These are phyloP conservation scores for Hippopotamus amphibius DNA, from an alignment of 2,113 vertebrate species.

Conservation along the genomic window DNA sequence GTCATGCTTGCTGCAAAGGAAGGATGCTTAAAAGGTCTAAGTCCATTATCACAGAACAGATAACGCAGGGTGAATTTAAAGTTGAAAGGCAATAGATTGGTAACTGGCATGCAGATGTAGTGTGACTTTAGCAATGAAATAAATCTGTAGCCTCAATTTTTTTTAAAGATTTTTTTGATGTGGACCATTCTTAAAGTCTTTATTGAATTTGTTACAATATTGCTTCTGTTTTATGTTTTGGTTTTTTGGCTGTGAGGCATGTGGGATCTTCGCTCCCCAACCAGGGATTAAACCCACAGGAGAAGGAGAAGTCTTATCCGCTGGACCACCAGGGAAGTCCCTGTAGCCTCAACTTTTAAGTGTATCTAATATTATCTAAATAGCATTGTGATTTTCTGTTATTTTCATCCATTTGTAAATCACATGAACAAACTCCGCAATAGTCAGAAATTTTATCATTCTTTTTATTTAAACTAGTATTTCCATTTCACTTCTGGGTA, in stretches of 20 bases:
- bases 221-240: too few species aligned
- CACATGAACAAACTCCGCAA: neutral
- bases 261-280: too few species aligned
- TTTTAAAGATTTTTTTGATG: too few species aligned
- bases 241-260: too few species aligned
- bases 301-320: too few species aligned
- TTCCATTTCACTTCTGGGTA: conserved; percentile 24
- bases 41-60: neutral
- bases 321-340: too few species aligned
- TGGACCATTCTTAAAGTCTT: too few species aligned
- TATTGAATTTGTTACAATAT: too few species aligned
- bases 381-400: neutral
- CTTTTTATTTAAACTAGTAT: neutral
- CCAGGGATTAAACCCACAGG: too few species aligned
- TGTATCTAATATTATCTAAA: neutral
- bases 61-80: neutral
- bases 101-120: neutral
- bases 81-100: neutral
- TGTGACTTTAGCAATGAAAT: neutral
- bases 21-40: neutral
- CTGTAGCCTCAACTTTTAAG: neutral
- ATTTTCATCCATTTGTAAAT: neutral
- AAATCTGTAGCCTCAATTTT: neutral
- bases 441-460: neutral
- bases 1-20: neutral